Evolutionary conservation across 1,140 invertebrate genomes (phyloP).

Genomic region (Bombyx mori): ASM3026992v2 NC_085113.1:4070501-4071000

Average conservation of each 20-base stretch:
- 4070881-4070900: no score
- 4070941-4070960: no score
- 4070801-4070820: no score
- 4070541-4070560: slow-evolving; percentile 26
- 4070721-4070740: no score
- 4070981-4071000: slow-evolving; percentile 7
- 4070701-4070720: slow-evolving; percentile 7
- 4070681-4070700: slow-evolving; percentile 27
- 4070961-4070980: not conserved
- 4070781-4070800: not conserved
- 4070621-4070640: slow-evolving; percentile 24
- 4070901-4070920: no score
- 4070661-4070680: slow-evolving; percentile 21
- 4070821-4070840: no score
- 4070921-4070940: no score
- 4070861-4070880: no score
- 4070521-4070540: no score
- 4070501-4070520: no score
- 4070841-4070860: no score
- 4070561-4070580: slow-evolving; percentile 32
- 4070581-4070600: slow-evolving; percentile 27
- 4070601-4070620: slow-evolving; percentile 33
- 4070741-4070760: no score
- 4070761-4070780: slow-evolving; percentile 1
- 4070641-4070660: slow-evolving; percentile 18